phyloP scores from a whole-genome alignment of 1,140 invertebrate species.

The Mylabris phalerata region DNA sequence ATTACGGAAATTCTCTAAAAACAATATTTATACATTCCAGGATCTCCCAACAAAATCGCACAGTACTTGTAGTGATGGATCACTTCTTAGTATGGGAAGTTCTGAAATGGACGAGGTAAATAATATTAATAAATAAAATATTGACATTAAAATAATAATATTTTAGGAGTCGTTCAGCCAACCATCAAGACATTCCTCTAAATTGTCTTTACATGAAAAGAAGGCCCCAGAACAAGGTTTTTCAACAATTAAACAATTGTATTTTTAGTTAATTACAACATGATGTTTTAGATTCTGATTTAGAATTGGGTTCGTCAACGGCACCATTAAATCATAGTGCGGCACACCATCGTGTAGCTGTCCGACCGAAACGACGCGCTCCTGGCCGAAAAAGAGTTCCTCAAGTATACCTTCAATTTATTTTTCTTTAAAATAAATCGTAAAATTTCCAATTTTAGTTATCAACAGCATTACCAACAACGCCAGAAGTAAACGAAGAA shows the following conservation, averaged over 20 bases:
- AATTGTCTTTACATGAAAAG: constrained; percentile 46
- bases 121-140: neutral
- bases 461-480: constrained; percentile 53
- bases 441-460: constrained; percentile 30
- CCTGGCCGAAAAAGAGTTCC: constrained; percentile 54
- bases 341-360: constrained; percentile 68
- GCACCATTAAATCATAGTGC: constrained; percentile 69
- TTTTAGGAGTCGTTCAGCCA: constrained; percentile 44
- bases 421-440: neutral
- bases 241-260: neutral
- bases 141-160: constrained; percentile 7
- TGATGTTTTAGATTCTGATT: constrained; percentile 31
- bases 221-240: constrained; percentile 23
- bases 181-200: constrained; percentile 46
- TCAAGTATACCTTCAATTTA: constrained; percentile 32
- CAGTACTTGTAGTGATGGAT: constrained; percentile 65
- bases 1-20: constrained; percentile 1
- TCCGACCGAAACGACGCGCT: constrained; percentile 63
- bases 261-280: constrained; percentile 2
- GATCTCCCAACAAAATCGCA: constrained; percentile 53
- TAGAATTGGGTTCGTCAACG: constrained; percentile 37
- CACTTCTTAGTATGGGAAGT: constrained; percentile 62
- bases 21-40: constrained; percentile 33
- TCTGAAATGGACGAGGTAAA: constrained; percentile 60
- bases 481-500: constrained; percentile 69